These are phyloP conservation scores for Melanostoma mellinum DNA, from an alignment of 2,888 invertebrate species.

Conservation along the genomic window DNA sequence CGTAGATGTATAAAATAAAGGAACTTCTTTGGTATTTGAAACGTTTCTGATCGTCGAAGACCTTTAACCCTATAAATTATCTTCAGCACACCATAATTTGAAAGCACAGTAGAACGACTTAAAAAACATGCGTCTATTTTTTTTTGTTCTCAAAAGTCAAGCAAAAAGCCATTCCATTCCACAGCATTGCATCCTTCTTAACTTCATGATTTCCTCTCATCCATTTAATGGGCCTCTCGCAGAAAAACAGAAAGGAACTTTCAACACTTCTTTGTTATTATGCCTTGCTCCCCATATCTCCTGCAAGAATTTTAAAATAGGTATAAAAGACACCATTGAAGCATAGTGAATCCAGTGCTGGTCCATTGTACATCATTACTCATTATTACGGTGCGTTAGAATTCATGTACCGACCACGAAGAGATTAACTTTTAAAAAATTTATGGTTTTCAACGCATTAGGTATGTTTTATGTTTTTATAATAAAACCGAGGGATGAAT, in stretches of 20 bases:
- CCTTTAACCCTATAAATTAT: conserved; percentile 44
- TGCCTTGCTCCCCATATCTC: conserved; percentile 25
- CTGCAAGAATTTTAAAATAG: conserved; percentile 24
- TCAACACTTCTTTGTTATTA: conserved; percentile 61
- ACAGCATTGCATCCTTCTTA: conserved; percentile 57
- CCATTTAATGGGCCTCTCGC: conserved; percentile 47
- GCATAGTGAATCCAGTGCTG: conserved; percentile 23
- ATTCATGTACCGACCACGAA: conserved; percentile 70
- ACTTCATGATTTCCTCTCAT: conserved; percentile 41
- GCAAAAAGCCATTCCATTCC: conserved; percentile 22
- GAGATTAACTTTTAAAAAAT: conserved; percentile 75
- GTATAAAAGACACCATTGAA: conserved; percentile 42
- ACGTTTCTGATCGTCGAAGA: no score
- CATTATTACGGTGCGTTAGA: conserved; percentile 71
- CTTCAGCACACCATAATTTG: conserved; percentile 16
- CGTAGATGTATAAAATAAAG: no score
- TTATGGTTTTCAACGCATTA: conserved; percentile 75
- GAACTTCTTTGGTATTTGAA: no score
- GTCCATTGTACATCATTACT: conserved; percentile 71
- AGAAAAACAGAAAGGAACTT: conserved; percentile 17
- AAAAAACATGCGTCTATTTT: background rate
- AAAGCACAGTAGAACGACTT: background rate
- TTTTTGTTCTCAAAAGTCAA: background rate
- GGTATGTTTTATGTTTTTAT: conserved; percentile 75
- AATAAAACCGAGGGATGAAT: conserved; percentile 73